Percentiles rank a stretch among this genome's conserved stretches.
Conservation (phyloP, 2,113 vertebrate genomes). For the Sclerurus mexicanus region DNA sequence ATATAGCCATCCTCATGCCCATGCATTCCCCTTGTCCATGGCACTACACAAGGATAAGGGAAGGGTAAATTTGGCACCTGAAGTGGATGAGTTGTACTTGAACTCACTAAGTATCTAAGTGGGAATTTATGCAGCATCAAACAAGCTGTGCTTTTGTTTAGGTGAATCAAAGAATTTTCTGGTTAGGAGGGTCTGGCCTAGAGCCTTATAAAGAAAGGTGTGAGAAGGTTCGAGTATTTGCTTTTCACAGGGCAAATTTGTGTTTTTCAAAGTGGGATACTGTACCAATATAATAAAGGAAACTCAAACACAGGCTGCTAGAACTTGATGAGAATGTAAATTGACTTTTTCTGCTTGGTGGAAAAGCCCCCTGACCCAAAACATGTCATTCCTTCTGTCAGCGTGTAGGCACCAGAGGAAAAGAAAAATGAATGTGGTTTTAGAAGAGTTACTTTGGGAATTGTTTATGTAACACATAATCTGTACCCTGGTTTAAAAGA, state of each 20-base stretch:
- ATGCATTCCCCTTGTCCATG: background rate
- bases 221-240: background rate
- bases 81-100: background rate
- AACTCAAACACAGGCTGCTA: slow-evolving; percentile 25
- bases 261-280: background rate
- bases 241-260: background rate
- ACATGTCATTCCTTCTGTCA: slow-evolving; percentile 46
- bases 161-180: slow-evolving; percentile 6
- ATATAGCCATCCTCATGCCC: background rate
- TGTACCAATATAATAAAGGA: slow-evolving; percentile 31
- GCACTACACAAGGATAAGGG: background rate
- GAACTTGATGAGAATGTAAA: slow-evolving; percentile 64
- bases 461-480: background rate
- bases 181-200: background rate
- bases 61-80: background rate
- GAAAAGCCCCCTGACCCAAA: slow-evolving; percentile 62
- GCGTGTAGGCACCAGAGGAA: background rate
- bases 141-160: background rate
- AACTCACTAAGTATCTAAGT: background rate
- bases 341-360: slow-evolving; percentile 61
- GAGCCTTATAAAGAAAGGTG: background rate
- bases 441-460: slow-evolving; percentile 40
- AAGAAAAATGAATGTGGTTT: slow-evolving; percentile 30
- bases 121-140: background rate
- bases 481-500: slow-evolving; percentile 18